Base-by-base conservation (phyloP, 92 coral and sea anemone genomes). In the Meandrina meandrites region DNA sequence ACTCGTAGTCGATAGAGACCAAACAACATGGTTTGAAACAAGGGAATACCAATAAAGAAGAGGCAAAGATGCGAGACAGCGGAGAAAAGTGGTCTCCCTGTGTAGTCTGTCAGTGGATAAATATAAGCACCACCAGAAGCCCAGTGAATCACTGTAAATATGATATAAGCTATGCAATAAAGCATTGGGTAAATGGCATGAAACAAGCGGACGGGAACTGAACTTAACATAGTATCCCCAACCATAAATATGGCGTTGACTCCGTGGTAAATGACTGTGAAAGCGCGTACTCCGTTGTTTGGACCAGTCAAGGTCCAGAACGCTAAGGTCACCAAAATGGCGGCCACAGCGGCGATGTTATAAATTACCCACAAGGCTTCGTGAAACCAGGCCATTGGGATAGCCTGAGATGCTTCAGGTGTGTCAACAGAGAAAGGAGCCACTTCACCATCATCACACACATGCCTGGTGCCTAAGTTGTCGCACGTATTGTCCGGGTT, bases 301-400 rank as follows among this genome's bases (percentile, higher is more conserved):
- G n/a, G n/a, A n/a, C 76, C 80, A 24, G 70, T 77, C 62, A 85
- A 84, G 18, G 85, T 45, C 98, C 98, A 96, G 81, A 95, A 96
- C 16, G 89, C 48, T 11, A 90, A 30, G 47, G 96, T 76, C 9
- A 94, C 86, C 35, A 92, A 54, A 14, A 93, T 18, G 1, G 95
- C 98, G 50, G 76, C 89, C n/a, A 80, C 80, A 17, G 90, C 84
- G 27, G 94, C 89, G 28, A 94, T 81, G 62, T 92, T 94, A 85
- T 90, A 96, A n/a, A 93, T 58, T 69, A 94, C 93, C 99, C 99
- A 96, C 48, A 81, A 73, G 75, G 89, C 92, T 79, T 92, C 88
- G 79, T 96, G 98, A 82, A 88, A 91, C 98, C 99, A 97, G 37
- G 37, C 68, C 80, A 88, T 86, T 13, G 87, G 90, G 27, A 79